Base-by-base conservation (phyloP, 2,113 vertebrate genomes). In the Dicaeum eximium region DNA sequence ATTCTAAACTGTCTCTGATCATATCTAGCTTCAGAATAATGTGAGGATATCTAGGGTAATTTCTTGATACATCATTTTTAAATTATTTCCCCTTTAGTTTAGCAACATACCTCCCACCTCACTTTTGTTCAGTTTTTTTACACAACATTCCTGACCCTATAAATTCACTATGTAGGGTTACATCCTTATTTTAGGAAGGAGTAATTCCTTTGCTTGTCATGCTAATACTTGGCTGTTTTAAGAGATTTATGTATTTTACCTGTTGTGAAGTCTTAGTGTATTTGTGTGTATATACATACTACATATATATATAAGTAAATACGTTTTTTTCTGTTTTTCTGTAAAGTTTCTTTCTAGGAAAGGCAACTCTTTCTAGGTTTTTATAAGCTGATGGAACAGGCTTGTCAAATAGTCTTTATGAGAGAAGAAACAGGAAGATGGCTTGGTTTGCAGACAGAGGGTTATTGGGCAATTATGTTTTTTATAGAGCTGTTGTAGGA, bases 371-470 rank as follows among this genome's bases (percentile, higher is more conserved):
- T 94, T 96, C 91, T 95, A 92, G 94, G 88, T 97, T 98, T 98
- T 97, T 96, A 98, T 97, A 98, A 98, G 97, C 97, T 98, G 98
- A 98, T 93, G 86, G 97, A 97, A 94, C 94, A 97, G 96, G 86
- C 94, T 95, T 98, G 98, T 98, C 98, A 97, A 97, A 96, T 91
- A 97, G 97, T 86, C 95, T 98, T 98, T 98, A 98, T 98, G 97
- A 97, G 98, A 96, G 97, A 97, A 97, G 98, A 97, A 98, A 97
- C 97, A 98, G 98, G 98, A 98, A 98, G 98, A 98, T 97, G 96
- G 96, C 95, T 98, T 98, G 96, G 95, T 97, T 96, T 96, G 96
- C 97, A 98, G 98, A 98, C 98, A 98, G 97, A 90, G 62, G 96
- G 97, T 98, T 98, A 97, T 97, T 97, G 97, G 96, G 97, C 97